Base-by-base conservation (phyloP, 2,797 vertebrate genomes). In the Heterohyrax brucei region DNA sequence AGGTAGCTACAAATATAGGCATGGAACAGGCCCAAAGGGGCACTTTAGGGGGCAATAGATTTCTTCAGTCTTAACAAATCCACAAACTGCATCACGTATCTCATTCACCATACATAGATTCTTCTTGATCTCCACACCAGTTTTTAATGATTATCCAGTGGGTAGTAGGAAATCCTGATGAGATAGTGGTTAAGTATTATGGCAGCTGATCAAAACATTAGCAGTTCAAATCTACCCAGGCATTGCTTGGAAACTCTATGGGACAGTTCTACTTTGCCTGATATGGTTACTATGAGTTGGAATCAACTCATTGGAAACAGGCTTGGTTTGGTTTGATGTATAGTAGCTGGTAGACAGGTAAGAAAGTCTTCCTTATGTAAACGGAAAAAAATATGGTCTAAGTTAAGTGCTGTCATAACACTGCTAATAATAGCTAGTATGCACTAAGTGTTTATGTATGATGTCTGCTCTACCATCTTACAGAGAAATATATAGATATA, bases 81-180 rank as follows among this genome's bases (percentile, higher is more conserved):
- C 53, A n/a, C 4, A 85, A 68, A 39, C 12, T 82, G 7, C 33
- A 22, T 59, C 68, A 3, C 19, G 53, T 21, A 66, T 21, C 62
- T 50, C 22, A n/a, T 10, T 83, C 10, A 44, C 3, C 30, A 44
- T 28, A 14, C 62, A 14, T 62, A 50, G 6, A 59, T 93, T 76
- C 78, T 26, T 30, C 39, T 68, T 88, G 24, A 87, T 44, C 7
- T 66, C 10, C 6, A 56, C n/a, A 77, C 87, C 10, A 76, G 8
- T n/a, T 68, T 92, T 86, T 89, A 68, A 33, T 84, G 21, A 66
- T 78, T 83, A 28, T 61, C 53, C 70, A 86, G n/a, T 61, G 24
- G 59, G 33, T 19, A 46, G 48, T 26, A 91, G n/a, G 53, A 56
- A 16, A 56, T 16, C 53, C 13, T 56, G 53, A 16, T 56, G 53